Evolutionary conservation across 2,888 invertebrate genomes (phyloP).

Genomic region (Dynastes maya): DNA sequence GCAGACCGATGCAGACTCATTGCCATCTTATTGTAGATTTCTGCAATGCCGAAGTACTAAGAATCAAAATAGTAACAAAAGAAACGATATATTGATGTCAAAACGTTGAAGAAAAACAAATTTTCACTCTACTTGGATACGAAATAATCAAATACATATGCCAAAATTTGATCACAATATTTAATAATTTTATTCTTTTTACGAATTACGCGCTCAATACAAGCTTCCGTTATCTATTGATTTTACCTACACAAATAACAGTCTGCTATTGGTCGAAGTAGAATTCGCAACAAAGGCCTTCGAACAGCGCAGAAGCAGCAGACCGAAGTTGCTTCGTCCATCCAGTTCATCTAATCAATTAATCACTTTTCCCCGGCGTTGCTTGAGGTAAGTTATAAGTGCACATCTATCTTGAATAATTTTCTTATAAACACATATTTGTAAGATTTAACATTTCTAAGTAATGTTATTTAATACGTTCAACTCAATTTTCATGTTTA

Average conservation of each 20-base stretch:
- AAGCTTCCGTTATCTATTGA: neutral
- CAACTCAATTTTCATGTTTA: neutral
- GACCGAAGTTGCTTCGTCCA: neutral
- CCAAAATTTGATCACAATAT: neutral
- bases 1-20: too few species aligned
- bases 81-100: too few species aligned
- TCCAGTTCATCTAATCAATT: neutral
- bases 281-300: too few species aligned
- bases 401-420: neutral
- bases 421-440: neutral
- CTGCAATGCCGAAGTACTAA: too few species aligned
- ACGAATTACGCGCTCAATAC: neutral
- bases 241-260: neutral
- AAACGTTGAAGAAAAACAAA: too few species aligned
- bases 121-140: neutral
- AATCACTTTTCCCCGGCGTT: slow-evolving; percentile 7
- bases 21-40: too few species aligned
- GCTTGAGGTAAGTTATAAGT: neutral
- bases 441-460: neutral
- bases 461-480: neutral
- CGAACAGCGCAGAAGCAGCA: neutral
- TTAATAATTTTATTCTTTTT: neutral
- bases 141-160: neutral
- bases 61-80: too few species aligned
- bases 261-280: neutral